Conservation (phyloP, 2,113 vertebrate species). For the Oreocharis arfaki region DNA sequence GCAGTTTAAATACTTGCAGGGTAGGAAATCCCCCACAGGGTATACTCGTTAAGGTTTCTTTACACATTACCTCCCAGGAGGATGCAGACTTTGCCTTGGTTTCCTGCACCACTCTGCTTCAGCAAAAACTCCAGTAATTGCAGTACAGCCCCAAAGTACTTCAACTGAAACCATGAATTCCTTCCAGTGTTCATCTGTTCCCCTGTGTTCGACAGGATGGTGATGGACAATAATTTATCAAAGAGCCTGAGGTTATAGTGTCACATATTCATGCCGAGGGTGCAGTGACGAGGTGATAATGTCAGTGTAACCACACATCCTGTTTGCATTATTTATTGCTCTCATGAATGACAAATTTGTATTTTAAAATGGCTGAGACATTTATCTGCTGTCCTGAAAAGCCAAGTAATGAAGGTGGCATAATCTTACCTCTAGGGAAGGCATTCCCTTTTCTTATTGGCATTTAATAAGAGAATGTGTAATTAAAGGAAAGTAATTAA, state of each 20-base stretch:
- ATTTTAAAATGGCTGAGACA: slow-evolving; percentile 32
- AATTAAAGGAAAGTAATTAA: slow-evolving; percentile 18
- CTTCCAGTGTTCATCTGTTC: neutral
- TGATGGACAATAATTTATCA: slow-evolving; percentile 43
- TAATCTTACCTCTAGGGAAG: slow-evolving; percentile 30
- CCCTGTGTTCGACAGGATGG: neutral
- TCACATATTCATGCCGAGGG: neutral
- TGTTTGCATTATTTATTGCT: slow-evolving; percentile 57
- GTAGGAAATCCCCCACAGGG: slow-evolving; percentile 41
- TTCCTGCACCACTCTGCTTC: slow-evolving; percentile 31
- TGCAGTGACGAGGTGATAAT: slow-evolving; percentile 27
- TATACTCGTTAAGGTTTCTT: slow-evolving; percentile 40
- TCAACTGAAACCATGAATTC: neutral
- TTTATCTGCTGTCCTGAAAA: slow-evolving; percentile 22
- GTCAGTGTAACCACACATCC: slow-evolving; percentile 34
- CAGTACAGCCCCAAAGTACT: neutral
- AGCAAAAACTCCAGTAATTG: slow-evolving; percentile 4
- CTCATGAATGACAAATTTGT: slow-evolving; percentile 49
- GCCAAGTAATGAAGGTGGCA: neutral
- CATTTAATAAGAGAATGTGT: slow-evolving; percentile 21
- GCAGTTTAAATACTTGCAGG: slow-evolving; percentile 50
- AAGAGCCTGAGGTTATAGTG: slow-evolving; percentile 1
- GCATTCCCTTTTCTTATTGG: neutral
- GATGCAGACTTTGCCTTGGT: slow-evolving; percentile 29
- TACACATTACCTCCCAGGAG: slow-evolving; percentile 50